These are phyloP conservation scores for Tanytarsus gracilentus DNA, from an alignment of 2,888 invertebrate species.

Conservation along the genomic window DNA sequence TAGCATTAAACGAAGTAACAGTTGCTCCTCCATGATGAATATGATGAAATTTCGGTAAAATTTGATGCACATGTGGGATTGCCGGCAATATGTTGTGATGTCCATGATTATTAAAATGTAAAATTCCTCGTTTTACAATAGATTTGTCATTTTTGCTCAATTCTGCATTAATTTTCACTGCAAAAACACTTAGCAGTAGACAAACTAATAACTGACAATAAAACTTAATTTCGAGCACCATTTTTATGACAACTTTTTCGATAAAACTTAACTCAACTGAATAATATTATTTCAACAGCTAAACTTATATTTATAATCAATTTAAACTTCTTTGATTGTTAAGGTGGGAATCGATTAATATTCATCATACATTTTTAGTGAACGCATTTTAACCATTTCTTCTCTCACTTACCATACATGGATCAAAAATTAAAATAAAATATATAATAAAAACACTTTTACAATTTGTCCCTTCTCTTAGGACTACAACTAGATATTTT, in stretches of 20 bases:
- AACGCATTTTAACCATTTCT: too few species aligned
- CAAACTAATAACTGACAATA: background rate
- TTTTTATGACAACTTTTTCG: background rate
- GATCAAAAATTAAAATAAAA: background rate
- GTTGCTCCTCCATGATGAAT: slow-evolving; percentile 3
- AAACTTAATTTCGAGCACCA: background rate
- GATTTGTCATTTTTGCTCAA: slow-evolving; percentile 6
- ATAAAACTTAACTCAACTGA: background rate
- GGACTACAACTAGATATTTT: too few species aligned
- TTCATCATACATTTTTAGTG: background rate
- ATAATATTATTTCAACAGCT: background rate
- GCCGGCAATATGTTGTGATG: background rate
- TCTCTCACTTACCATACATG: background rate
- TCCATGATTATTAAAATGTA: slow-evolving; percentile 5
- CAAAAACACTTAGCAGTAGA: background rate
- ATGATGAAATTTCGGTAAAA: background rate
- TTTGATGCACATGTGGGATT: background rate
- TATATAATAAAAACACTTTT: background rate
- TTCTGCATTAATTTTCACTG: background rate
- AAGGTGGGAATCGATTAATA: background rate
- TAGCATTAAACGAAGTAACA: slow-evolving; percentile 6
- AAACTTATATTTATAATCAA: slow-evolving; percentile 17
- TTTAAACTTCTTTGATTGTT: slow-evolving; percentile 1
- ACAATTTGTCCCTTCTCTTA: slow-evolving; percentile 2
- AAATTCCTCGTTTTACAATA: slow-evolving; percentile 11